A percentile compares a stretch with the other conserved stretches of the same genome.
Conservation (phyloP, 1,140 invertebrate species). For the Drosophila quadrilineata region DNA sequence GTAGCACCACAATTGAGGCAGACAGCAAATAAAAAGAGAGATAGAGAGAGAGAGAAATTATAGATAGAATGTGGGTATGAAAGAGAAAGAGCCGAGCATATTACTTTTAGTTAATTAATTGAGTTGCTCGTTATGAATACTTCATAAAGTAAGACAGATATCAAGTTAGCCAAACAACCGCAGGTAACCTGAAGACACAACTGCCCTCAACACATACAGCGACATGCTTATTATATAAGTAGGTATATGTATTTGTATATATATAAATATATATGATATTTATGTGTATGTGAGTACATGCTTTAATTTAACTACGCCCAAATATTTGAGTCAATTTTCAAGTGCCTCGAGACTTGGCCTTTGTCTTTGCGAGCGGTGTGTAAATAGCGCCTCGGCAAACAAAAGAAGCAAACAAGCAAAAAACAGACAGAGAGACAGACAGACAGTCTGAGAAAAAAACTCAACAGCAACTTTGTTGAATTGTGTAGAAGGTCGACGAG, state of each 20-base stretch:
- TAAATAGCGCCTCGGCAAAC: conserved; percentile 72
- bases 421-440: no score
- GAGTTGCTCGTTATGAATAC: conserved; percentile 73
- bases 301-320: conserved; percentile 46
- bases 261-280: neutral
- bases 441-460: no score
- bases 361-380: conserved; percentile 67
- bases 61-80: no score
- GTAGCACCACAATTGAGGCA: conserved; percentile 16
- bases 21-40: no score
- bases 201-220: conserved; percentile 8
- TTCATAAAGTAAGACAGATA: conserved; percentile 53
- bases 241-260: neutral
- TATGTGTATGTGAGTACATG: conserved; percentile 15
- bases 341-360: conserved; percentile 64
- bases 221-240: conserved; percentile 18
- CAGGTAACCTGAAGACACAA: conserved; percentile 57
- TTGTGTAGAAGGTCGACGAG: neutral
- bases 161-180: conserved; percentile 60
- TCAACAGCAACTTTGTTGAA: neutral
- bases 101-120: conserved; percentile 74
- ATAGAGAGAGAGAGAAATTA: no score
- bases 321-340: conserved; percentile 77
- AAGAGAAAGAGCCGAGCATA: no score
- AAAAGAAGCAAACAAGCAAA: conserved; percentile 32